These are phyloP conservation scores for Rhyzopertha dominica DNA, from an alignment of 1,140 invertebrate genomes.

Conservation along the genomic window DNA sequence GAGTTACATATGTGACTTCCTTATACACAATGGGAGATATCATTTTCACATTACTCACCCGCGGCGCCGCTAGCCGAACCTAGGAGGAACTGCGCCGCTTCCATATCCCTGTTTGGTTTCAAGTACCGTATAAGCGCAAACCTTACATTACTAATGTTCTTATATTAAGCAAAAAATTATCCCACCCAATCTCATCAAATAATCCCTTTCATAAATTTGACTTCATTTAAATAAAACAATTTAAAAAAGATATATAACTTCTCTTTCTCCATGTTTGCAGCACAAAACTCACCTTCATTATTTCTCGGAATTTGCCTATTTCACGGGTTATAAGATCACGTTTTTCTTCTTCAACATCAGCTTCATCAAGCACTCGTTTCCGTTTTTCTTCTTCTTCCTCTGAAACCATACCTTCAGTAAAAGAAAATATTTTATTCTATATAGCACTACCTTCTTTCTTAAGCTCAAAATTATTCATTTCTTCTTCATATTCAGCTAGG, in stretches of 20 bases:
- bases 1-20: too few relatives aligned
- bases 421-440: neutral
- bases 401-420: slow-evolving; percentile 18
- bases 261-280: neutral
- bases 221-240: neutral
- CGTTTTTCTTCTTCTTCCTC: slow-evolving; percentile 49
- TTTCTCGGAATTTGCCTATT: slow-evolving; percentile 95
- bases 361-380: slow-evolving; percentile 65
- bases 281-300: slow-evolving; percentile 81
- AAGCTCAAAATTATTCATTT: slow-evolving; percentile 65
- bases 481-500: slow-evolving; percentile 74
- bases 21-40: too few relatives aligned
- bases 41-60: slow-evolving; percentile 43
- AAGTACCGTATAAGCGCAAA: slow-evolving; percentile 46
- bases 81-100: slow-evolving; percentile 42
- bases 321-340: slow-evolving; percentile 92
- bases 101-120: slow-evolving; percentile 46
- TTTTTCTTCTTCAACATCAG: slow-evolving; percentile 93
- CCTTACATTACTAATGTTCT: slow-evolving; percentile 37
- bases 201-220: slow-evolving; percentile 8
- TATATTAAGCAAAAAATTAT: slow-evolving; percentile 22
- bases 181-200: slow-evolving; percentile 9
- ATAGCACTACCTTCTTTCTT: slow-evolving; percentile 48
- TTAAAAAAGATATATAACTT: neutral
- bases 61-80: slow-evolving; percentile 42